Conservation (phyloP, 2,797 vertebrate species). For the Vultur gryphus region DNA sequence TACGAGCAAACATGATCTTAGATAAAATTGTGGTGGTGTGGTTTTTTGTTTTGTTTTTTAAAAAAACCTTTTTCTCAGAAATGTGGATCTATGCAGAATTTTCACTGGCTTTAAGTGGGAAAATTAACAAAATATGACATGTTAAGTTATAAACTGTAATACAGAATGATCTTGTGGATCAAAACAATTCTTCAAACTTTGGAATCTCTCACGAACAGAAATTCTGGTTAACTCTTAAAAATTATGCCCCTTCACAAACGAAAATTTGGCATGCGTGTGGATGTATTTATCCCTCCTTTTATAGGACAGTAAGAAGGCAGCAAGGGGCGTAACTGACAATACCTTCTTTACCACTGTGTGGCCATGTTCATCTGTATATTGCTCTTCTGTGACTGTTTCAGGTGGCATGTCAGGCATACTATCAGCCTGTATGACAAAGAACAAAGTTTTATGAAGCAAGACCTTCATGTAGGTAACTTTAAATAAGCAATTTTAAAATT, state of each 20-base stretch:
- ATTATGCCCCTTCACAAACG: neutral
- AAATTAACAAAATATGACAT: neutral
- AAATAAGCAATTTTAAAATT: neutral
- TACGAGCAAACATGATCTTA: neutral
- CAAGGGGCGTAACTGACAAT: neutral
- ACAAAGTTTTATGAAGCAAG: neutral
- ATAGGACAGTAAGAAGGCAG: neutral
- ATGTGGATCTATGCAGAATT: neutral
- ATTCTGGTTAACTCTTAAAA: neutral
- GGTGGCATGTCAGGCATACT: constrained; percentile 86
- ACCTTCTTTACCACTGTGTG: constrained; percentile 96
- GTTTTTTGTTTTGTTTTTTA: neutral
- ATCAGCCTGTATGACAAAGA: constrained; percentile 80
- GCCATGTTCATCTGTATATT: constrained; percentile 90
- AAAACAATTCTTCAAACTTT: neutral
- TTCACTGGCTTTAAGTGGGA: neutral
- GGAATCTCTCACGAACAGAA: neutral
- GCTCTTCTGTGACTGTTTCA: constrained; percentile 90
- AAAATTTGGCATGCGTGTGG: neutral
- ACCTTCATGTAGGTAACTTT: neutral
- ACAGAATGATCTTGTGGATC: neutral
- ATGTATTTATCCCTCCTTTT: neutral
- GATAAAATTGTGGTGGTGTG: neutral
- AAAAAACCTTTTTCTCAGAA: neutral
- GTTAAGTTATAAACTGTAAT: neutral